phyloP scores from a whole-genome alignment of 2,797 vertebrate genomes.

The Crax fasciolata region DNA sequence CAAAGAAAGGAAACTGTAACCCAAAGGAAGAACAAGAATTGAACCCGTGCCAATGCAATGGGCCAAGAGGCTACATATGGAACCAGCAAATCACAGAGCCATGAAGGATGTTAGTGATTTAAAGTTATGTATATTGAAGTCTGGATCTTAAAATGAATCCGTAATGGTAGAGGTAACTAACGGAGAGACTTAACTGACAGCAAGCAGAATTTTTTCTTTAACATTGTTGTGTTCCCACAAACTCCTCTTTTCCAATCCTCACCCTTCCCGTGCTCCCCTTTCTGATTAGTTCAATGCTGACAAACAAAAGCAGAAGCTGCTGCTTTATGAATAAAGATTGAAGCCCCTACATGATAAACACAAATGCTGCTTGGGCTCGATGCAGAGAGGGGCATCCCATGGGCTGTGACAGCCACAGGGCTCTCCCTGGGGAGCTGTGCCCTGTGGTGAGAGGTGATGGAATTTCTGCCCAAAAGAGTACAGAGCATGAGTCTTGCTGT shows the following conservation, averaged over 20 bases:
- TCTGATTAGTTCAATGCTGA: constrained; percentile 7
- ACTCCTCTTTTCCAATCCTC: constrained; percentile 55
- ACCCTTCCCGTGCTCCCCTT: constrained; percentile 47
- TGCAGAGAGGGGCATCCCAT: neutral
- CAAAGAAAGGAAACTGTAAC: constrained; percentile 69
- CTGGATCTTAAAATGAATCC: constrained; percentile 84
- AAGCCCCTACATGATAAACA: constrained; percentile 49
- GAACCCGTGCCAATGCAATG: constrained; percentile 79
- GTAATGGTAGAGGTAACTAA: constrained; percentile 86
- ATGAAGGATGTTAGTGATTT: constrained; percentile 88
- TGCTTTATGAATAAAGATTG: constrained; percentile 34
- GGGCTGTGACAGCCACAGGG: neutral
- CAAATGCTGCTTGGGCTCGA: neutral
- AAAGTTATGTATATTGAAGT: constrained; percentile 85
- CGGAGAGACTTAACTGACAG: constrained; percentile 77
- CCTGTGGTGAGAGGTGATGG: neutral
- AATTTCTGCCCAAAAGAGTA: neutral
- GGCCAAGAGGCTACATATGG: constrained; percentile 88
- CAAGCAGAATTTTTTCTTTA: constrained; percentile 61
- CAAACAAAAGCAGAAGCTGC: constrained; percentile 7
- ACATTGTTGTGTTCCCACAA: constrained; percentile 64
- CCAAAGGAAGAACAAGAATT: constrained; percentile 78
- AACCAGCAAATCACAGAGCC: constrained; percentile 85
- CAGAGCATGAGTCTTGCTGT: accelerated
- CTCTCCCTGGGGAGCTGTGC: neutral